Evolutionary conservation across 2,113 vertebrate species (phyloP), one percentile per base, ranked within the genome.

Genomic region (Poecilia latipinna): DNA sequence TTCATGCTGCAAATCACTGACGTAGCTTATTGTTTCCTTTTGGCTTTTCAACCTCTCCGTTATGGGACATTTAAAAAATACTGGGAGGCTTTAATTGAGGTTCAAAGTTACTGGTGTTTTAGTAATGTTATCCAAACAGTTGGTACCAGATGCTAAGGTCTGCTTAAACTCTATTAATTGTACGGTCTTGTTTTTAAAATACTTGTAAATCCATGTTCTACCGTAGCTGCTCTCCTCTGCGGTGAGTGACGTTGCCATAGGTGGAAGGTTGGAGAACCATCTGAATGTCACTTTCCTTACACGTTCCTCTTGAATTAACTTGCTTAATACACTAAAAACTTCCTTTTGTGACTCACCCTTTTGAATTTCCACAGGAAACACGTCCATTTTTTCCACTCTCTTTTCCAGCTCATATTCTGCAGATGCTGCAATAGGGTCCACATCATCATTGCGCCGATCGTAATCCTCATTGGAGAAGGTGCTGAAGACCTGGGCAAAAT

Each of bases 321-420:
- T 51, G 39, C 42, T 10, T 22, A 51, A 24, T 29, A 12, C n/a
- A 28, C 26, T 35, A n/a, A 64, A n/a, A 24, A 37, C 10, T 11
- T 37, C 35, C 15, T 33, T 70, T 57, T 70, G 1, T 17, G 73
- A 29, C 85, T 73, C 37, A 96, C 97, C 97, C 94, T 97, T 97
- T 90, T 96, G 95, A 78, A 97, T 96, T 92, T 97, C 96, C 81
- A 97, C 96, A 61, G 96, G 95, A 88, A 97, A 97, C 66, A 97
- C 96, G 31, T 97, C 97, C 97, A 97, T 97, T 94, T 97, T 97
- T 90, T 97, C 97, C 88, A 97, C 97, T 61, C 97, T 95, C 85
- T 97, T 97, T 89, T 97, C 97, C 91, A 97, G 93, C 85, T 97
- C 97, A 61, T 97, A 97, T 66, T 97, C 96, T 4, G 97, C 97